These are phyloP conservation scores for Channa striata DNA, from an alignment of 2,797 vertebrate species.

Conservation along the genomic window DNA sequence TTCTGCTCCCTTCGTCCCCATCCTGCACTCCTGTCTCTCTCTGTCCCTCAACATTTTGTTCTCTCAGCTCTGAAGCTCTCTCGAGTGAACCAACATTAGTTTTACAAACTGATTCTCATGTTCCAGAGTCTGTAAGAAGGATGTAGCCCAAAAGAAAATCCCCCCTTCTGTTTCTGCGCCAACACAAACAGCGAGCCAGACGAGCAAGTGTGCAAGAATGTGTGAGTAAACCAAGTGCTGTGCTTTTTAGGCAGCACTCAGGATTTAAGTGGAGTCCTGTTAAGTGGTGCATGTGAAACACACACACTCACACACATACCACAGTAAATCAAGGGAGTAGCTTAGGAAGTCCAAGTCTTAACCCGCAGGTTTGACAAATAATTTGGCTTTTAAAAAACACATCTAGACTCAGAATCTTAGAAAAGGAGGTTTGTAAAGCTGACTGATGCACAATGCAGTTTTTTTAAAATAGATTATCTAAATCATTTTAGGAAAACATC, in stretches of 20 bases:
- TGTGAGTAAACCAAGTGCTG: slow-evolving; percentile 51
- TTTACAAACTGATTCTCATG: slow-evolving; percentile 55
- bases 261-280: slow-evolving; percentile 55
- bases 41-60: slow-evolving; percentile 18
- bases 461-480: too few relatives aligned
- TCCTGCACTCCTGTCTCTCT: background rate
- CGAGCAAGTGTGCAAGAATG: slow-evolving; percentile 64
- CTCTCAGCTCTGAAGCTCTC: slow-evolving; percentile 34
- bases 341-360: slow-evolving; percentile 16
- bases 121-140: slow-evolving; percentile 50
- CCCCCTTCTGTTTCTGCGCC: slow-evolving; percentile 49
- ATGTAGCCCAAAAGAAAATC: slow-evolving; percentile 46
- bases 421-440: background rate
- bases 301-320: slow-evolving; percentile 59
- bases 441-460: too few relatives aligned
- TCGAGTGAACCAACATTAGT: slow-evolving; percentile 51
- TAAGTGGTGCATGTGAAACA: slow-evolving; percentile 69
- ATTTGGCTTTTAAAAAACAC: slow-evolving; percentile 6
- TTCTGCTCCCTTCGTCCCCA: background rate
- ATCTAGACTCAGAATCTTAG: background rate
- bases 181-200: slow-evolving; percentile 67
- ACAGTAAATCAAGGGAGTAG: slow-evolving; percentile 63
- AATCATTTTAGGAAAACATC: too few relatives aligned
- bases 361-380: slow-evolving; percentile 7
- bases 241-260: slow-evolving; percentile 59